Evolutionary conservation across 2,113 vertebrate genomes (phyloP).

Genomic region (Brachypodius melanocephalos): DNA sequence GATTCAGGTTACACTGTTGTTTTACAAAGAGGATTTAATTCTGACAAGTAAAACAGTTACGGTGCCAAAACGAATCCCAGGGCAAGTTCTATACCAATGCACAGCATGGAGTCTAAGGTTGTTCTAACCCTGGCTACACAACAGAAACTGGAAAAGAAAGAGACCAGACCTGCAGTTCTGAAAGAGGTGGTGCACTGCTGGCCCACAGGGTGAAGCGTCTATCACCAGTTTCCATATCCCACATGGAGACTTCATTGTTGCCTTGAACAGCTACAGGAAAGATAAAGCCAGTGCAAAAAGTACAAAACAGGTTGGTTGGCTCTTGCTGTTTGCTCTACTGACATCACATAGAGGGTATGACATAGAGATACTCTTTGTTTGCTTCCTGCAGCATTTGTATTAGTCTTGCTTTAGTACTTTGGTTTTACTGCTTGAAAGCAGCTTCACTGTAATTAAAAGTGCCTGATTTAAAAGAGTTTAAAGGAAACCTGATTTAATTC

Average conservation of each 20-base stretch:
- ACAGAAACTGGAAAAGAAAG: background rate
- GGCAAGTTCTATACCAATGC: background rate
- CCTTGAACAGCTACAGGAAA: slow-evolving; percentile 87
- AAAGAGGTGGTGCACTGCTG: slow-evolving; percentile 92
- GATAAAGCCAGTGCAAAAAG: background rate
- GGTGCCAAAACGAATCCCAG: background rate
- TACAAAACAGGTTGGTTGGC: background rate
- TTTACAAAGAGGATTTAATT: background rate
- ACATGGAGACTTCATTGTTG: slow-evolving; percentile 98
- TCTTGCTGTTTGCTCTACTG: background rate
- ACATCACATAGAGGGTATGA: background rate
- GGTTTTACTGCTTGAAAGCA: background rate
- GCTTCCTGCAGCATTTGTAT: background rate
- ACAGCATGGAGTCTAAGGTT: background rate
- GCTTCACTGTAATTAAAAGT: background rate
- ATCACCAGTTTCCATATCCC: slow-evolving; percentile 99
- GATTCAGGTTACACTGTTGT: background rate
- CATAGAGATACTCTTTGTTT: background rate
- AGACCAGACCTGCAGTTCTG: slow-evolving; percentile 88
- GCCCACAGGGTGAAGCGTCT: slow-evolving; percentile 95
- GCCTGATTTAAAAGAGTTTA: background rate
- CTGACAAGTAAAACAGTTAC: background rate
- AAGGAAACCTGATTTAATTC: background rate
- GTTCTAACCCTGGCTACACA: background rate
- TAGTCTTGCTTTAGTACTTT: background rate